Percentiles rank a stretch among this genome's conserved stretches.
Conservation (phyloP, 2,113 vertebrate species). For the Nothoprocta perdicaria region DNA sequence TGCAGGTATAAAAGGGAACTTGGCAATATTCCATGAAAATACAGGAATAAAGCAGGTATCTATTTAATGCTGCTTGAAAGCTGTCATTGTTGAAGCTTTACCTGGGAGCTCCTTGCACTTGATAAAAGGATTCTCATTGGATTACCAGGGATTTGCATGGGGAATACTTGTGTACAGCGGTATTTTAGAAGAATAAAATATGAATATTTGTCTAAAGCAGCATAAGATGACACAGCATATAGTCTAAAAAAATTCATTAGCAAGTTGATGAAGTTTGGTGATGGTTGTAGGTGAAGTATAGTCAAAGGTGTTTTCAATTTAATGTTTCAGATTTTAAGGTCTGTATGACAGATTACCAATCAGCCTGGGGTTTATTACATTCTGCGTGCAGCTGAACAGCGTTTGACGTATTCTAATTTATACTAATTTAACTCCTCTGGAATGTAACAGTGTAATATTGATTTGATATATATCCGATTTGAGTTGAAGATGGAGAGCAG, state of each 20-base stretch:
- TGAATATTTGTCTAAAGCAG: slow-evolving; percentile 4
- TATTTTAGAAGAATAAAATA: background rate
- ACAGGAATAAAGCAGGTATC: background rate
- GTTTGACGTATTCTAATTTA: slow-evolving; percentile 21
- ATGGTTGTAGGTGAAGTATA: background rate
- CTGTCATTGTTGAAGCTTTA: background rate
- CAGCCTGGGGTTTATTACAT: background rate
- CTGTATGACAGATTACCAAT: background rate
- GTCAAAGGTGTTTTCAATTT: slow-evolving; percentile 31
- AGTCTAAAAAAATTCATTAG: background rate
- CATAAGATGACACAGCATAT: background rate
- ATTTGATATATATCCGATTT: background rate
- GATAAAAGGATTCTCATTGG: background rate
- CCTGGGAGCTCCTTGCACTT: background rate
- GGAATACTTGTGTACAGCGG: background rate
- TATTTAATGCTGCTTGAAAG: background rate
- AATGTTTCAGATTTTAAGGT: background rate
- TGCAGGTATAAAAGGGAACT: background rate
- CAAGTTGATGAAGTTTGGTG: background rate
- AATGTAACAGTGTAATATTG: background rate
- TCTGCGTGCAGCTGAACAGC: background rate
- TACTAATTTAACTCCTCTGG: background rate
- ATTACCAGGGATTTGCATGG: background rate
- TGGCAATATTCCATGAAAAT: background rate
- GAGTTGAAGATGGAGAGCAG: background rate